Conservation (phyloP, 2,113 vertebrate species). For the Periophthalmus modestus region DNA sequence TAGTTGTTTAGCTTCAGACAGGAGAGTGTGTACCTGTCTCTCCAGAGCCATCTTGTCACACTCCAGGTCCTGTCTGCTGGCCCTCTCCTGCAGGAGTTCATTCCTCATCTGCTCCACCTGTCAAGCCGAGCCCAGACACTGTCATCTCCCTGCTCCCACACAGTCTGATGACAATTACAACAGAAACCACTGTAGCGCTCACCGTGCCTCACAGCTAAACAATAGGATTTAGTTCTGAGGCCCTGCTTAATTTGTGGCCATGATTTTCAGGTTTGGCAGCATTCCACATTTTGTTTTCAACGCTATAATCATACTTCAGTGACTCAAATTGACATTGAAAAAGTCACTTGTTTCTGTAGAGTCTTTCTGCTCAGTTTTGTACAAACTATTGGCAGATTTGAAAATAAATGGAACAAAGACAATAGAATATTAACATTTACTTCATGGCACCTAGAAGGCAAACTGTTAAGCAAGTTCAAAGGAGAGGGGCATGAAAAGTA, state of each 20-base stretch:
- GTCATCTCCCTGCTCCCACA: slow-evolving; percentile 60
- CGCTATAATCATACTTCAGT: slow-evolving; percentile 13
- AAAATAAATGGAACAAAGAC: not conserved
- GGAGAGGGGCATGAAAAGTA: slow-evolving; percentile 31
- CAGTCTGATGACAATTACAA: slow-evolving; percentile 57
- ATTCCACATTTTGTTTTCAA: slow-evolving; percentile 42
- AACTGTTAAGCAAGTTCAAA: slow-evolving; percentile 52
- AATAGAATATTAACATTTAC: slow-evolving; percentile 4
- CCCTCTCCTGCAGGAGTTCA: slow-evolving; percentile 93
- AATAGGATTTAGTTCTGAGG: slow-evolving; percentile 30
- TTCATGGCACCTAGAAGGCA: slow-evolving; percentile 17
- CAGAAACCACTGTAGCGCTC: slow-evolving; percentile 27
- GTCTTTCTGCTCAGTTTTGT: not conserved
- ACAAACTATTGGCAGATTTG: not conserved
- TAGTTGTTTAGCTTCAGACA: slow-evolving; percentile 48
- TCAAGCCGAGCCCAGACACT: slow-evolving; percentile 70
- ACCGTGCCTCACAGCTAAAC: slow-evolving; percentile 45
- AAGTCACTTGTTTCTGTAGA: slow-evolving; percentile 11
- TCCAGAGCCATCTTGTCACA: slow-evolving; percentile 97
- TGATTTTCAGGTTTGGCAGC: slow-evolving; percentile 54
- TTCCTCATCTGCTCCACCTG: slow-evolving; percentile 95
- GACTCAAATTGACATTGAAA: not conserved
- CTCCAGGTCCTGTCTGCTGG: slow-evolving; percentile 90
- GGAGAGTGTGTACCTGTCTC: slow-evolving; percentile 87
- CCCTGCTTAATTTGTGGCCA: slow-evolving; percentile 33